Percentiles rank a stretch among this genome's conserved stretches.
Conservation (phyloP, 53 echinoderm and acorn worm genomes). For the Actinopyga echinites region DNA sequence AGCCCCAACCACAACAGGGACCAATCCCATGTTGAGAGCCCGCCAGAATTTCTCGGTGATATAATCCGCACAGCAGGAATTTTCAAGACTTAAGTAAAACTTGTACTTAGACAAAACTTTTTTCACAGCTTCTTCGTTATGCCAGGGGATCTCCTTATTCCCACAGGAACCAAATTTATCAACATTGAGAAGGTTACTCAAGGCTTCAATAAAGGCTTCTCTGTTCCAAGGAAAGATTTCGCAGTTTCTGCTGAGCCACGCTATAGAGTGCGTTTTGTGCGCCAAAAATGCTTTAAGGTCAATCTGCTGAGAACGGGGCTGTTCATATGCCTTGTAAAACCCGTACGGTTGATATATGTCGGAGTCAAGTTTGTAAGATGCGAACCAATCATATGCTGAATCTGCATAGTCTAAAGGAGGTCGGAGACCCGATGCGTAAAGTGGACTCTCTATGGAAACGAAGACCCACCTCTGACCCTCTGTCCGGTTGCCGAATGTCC, state of each 20-base stretch:
- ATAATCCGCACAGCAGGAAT: slow-evolving; percentile 9
- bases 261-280: neutral
- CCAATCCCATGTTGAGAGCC: neutral
- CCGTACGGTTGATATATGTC: slow-evolving; percentile 12
- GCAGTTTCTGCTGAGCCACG: slow-evolving; percentile 7
- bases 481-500: neutral
- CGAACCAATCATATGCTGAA: slow-evolving; percentile 1
- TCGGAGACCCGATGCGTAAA: neutral
- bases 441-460: neutral
- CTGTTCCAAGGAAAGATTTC: neutral
- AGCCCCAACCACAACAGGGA: neutral
- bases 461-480: slow-evolving; percentile 27
- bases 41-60: slow-evolving; percentile 18
- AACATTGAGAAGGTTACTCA: neutral
- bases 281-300: neutral
- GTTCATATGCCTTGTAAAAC: neutral
- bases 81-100: slow-evolving; percentile 15
- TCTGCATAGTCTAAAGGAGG: neutral
- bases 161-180: neutral
- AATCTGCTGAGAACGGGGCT: neutral
- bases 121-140: neutral
- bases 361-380: neutral
- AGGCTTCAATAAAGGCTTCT: neutral
- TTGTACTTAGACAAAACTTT: neutral
- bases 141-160: neutral